phyloP scores from a whole-genome alignment of 2,797 vertebrate genomes.

The Sebastes matsubarae region DNA sequence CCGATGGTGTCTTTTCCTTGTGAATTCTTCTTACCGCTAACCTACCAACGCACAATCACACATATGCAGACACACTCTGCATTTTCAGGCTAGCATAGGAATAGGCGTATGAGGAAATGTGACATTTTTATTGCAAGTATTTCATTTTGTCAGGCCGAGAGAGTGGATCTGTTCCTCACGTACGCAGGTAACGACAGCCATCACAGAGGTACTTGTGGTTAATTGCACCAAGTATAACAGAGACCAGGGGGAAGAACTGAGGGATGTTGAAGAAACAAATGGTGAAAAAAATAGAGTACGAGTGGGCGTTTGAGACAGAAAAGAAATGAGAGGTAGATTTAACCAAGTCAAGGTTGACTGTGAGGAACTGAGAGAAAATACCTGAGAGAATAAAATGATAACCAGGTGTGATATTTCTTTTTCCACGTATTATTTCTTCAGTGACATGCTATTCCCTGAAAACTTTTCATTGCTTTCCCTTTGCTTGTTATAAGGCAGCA shows the following conservation, averaged over 20 bases:
- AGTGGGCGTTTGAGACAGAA: conserved; percentile 42
- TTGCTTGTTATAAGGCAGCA: conserved; percentile 27
- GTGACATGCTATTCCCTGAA: conserved; percentile 35
- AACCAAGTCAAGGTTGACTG: conserved; percentile 31
- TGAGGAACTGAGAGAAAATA: conserved; percentile 32
- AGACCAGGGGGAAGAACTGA: conserved; percentile 1
- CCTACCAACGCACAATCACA: background rate
- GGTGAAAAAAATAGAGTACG: conserved; percentile 29
- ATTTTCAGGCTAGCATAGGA: background rate
- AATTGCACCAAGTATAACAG: conserved; percentile 53
- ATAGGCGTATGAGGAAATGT: background rate
- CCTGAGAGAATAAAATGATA: conserved; percentile 38
- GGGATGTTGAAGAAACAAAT: background rate
- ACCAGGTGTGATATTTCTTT: conserved; percentile 38
- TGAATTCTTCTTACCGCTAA: background rate
- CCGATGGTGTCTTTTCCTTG: conserved; percentile 14
- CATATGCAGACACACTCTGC: conserved; percentile 6
- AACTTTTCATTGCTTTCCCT: conserved; percentile 23
- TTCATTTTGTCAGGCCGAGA: conserved; percentile 27
- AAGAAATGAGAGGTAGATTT: conserved; percentile 27
- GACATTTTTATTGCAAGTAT: conserved; percentile 14
- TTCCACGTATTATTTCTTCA: conserved; percentile 32
- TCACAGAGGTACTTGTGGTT: conserved; percentile 31
- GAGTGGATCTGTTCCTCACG: conserved; percentile 28
- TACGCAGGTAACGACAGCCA: conserved; percentile 40